Evolutionary conservation across 2,113 vertebrate species (phyloP).

Genomic region (Bungarus multicinctus): DNA sequence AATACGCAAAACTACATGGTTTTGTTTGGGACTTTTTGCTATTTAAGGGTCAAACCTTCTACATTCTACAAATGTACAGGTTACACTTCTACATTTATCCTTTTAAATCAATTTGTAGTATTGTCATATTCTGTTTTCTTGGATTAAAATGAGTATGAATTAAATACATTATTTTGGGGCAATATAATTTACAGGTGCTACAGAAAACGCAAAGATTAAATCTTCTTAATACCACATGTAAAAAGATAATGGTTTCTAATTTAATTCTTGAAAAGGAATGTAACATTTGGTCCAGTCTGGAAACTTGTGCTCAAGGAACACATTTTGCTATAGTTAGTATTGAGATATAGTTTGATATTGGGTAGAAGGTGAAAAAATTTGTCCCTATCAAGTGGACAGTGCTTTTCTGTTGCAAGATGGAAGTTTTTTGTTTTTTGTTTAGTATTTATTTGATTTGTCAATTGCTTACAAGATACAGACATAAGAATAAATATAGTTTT

Average conservation of each 20-base stretch:
- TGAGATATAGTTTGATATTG: background rate
- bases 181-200: background rate
- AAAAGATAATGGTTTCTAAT: background rate
- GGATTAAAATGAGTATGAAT: background rate
- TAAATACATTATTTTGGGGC: background rate
- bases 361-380: background rate
- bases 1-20: conserved; percentile 29
- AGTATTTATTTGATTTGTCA: too few relatives aligned
- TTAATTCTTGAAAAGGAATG: background rate
- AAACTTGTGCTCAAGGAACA: background rate
- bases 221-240: background rate
- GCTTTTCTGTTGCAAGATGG: background rate
- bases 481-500: too few relatives aligned
- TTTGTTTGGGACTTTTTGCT: conserved; percentile 30
- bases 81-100: conserved; percentile 44
- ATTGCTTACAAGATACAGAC: too few relatives aligned
- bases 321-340: background rate
- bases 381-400: background rate
- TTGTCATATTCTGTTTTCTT: conserved; percentile 51
- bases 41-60: conserved; percentile 35
- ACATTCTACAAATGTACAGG: too few relatives aligned
- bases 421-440: background rate
- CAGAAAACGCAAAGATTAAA: background rate
- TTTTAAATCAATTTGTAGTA: conserved; percentile 35
- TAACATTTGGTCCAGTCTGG: background rate